Conservation (phyloP, 30 jellyfish, hydroid and myxozoan species). For the Phacellophora camtschatica region DNA sequence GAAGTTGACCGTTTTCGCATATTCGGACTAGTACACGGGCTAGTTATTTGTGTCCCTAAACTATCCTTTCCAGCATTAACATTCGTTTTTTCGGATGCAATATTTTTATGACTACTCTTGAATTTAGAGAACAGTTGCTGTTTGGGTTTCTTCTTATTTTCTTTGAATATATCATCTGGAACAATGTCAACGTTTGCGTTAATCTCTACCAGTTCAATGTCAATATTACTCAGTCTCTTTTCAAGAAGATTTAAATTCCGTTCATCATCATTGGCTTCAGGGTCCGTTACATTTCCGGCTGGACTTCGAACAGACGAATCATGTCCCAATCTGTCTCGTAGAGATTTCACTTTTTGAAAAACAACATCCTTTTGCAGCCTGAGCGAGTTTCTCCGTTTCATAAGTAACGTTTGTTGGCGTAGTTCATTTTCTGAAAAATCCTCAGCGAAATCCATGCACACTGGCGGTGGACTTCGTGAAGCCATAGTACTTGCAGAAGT, state of each 20-base stretch:
- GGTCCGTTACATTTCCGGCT: conserved; percentile 1
- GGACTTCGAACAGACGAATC: too few relatives aligned
- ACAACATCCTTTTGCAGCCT: conserved; percentile 26
- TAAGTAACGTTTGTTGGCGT: conserved; percentile 38
- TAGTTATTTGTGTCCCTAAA: background rate
- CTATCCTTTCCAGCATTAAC: background rate
- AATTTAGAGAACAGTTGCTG: conserved; percentile 43
- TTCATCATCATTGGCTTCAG: conserved; percentile 27
- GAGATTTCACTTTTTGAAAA: conserved; percentile 10
- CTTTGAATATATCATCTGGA: conserved; percentile 11
- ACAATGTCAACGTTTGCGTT: conserved; percentile 6
- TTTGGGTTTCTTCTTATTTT: conserved; percentile 4
- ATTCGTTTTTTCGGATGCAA: background rate
- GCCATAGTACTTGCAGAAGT: background rate
- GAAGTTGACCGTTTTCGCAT: conserved; percentile 45
- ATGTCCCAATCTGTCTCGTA: conserved; percentile 12
- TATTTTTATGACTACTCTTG: conserved; percentile 21
- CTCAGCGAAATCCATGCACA: background rate
- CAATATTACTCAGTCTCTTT: conserved; percentile 6
- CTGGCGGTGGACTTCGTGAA: background rate
- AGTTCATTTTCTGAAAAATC: conserved; percentile 10
- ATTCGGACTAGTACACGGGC: conserved; percentile 29
- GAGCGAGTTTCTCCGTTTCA: conserved; percentile 62
- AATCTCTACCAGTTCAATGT: conserved; percentile 2
- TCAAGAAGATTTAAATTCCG: conserved; percentile 15